Evolutionary conservation across 2,888 invertebrate genomes (phyloP).

Genomic region (Ashinkailepas kermadecensis): DNA sequence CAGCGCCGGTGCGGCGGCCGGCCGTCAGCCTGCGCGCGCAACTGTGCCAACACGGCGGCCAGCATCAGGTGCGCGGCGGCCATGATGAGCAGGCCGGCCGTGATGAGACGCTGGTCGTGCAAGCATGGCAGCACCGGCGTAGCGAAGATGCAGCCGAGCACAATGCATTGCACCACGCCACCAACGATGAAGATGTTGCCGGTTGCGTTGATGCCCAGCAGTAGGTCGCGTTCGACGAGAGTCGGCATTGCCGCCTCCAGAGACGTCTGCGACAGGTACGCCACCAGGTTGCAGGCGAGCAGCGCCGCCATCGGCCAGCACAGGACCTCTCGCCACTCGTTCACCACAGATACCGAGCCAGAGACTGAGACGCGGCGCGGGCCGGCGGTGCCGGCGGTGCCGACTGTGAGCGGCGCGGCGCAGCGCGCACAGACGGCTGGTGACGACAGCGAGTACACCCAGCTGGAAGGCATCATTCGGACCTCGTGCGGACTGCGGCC

Average conservation of each 20-base stretch:
- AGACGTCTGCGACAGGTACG: neutral
- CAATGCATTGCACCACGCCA: neutral
- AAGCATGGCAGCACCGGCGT: neutral
- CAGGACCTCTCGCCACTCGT: conserved; percentile 4
- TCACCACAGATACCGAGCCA: neutral
- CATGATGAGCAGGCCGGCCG: neutral
- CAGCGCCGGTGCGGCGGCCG: neutral
- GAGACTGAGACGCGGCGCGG: neutral
- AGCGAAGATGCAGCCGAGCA: neutral
- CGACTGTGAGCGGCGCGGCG: too few species aligned
- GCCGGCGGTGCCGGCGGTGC: too few species aligned
- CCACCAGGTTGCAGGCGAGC: neutral
- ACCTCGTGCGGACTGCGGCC: too few species aligned
- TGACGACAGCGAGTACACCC: too few species aligned
- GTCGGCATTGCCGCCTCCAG: neutral
- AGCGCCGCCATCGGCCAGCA: neutral
- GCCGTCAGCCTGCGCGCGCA: neutral
- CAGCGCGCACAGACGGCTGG: too few species aligned
- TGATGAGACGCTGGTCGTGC: neutral
- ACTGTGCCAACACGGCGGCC: neutral
- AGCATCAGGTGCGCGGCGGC: neutral
- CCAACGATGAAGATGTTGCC: neutral
- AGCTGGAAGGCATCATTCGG: too few species aligned
- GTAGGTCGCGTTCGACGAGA: neutral
- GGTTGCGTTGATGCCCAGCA: neutral